Conservation (phyloP, 1,140 invertebrate genomes). For the Drosophila truncata region DNA sequence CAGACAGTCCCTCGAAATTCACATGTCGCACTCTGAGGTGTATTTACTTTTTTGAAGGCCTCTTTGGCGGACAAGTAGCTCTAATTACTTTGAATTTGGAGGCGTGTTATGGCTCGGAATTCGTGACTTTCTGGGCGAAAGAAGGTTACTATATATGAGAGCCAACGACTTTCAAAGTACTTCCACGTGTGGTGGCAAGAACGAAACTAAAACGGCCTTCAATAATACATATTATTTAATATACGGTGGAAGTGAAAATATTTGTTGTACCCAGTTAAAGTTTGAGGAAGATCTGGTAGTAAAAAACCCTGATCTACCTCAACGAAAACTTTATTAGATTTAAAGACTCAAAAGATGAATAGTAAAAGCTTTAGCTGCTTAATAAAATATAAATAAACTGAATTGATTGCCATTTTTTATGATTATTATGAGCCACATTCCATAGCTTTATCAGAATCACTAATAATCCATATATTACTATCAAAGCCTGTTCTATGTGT, state of each 20-base stretch:
- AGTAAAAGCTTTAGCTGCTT: background rate
- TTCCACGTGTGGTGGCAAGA: slow-evolving; percentile 30
- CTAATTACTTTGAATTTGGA: slow-evolving; percentile 46
- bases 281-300: background rate
- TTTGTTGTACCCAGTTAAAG: background rate
- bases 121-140: slow-evolving; percentile 24
- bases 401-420: background rate
- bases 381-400: background rate
- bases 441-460: slow-evolving; percentile 1
- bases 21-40: slow-evolving; percentile 19
- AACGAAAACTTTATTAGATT: background rate
- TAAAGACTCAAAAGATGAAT: background rate
- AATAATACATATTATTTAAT: background rate
- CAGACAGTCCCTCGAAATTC: slow-evolving; percentile 8
- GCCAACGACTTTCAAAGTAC: slow-evolving; percentile 14
- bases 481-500: background rate
- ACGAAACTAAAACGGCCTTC: slow-evolving; percentile 21
- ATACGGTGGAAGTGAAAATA: slow-evolving; percentile 17
- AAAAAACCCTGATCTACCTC: slow-evolving; percentile 31
- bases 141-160: slow-evolving; percentile 9
- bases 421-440: background rate
- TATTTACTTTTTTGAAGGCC: slow-evolving; percentile 48
- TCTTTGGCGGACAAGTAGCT: slow-evolving; percentile 28
- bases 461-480: background rate
- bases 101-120: slow-evolving; percentile 31